Evolutionary conservation across 2,797 vertebrate species (phyloP), one percentile per base, ranked within the genome.

Genomic region (Oreochromis mossambicus): DNA sequence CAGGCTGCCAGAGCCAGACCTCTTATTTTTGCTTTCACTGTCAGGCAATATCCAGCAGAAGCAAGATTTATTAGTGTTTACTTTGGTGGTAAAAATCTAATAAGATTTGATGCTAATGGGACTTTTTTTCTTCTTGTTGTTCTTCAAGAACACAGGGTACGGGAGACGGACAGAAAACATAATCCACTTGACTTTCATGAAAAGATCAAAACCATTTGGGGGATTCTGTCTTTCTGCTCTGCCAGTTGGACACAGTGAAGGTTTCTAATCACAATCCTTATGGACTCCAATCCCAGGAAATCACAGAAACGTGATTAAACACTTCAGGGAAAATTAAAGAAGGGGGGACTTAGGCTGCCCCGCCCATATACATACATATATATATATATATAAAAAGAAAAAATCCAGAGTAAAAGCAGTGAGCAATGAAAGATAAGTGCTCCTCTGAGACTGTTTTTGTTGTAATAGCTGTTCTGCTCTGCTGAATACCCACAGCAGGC

Each of bases 61-160:
- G 48, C 79, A 81, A 77, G 82, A 89, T 81, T 92, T 89, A 90
- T 91, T 87, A 36, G 14, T 84, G 88, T 93, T 91, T 90, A 78
- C 87, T 77, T 83, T 12, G 1, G 54, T 36, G 66, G 70, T 75
- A 52, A 34, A 78, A 80, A 77, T 87, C 52, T 81, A 91, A 92
- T 92, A 91, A 80, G 79, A 84, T 80, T 77, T 76, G 86, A 90
- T 68, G 77, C 73, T 87, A 89, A 86, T 48, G 34, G 38, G 32
- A 46, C 51, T 81, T 34, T 83, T 86, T 81, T 89, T 66, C 43
- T 52, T 21, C 43, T n/a, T 80, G 34, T 90, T 78, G 58, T 89
- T 77, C 76, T 48, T 63, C 58, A 77, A 54, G 50, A 79, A 82
- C 81, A 83, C 52, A 61, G 58, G 61, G 48, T 82, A 77, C 9